Conservation (phyloP, 2,888 invertebrate species). For the Eurytoma adleriae region DNA sequence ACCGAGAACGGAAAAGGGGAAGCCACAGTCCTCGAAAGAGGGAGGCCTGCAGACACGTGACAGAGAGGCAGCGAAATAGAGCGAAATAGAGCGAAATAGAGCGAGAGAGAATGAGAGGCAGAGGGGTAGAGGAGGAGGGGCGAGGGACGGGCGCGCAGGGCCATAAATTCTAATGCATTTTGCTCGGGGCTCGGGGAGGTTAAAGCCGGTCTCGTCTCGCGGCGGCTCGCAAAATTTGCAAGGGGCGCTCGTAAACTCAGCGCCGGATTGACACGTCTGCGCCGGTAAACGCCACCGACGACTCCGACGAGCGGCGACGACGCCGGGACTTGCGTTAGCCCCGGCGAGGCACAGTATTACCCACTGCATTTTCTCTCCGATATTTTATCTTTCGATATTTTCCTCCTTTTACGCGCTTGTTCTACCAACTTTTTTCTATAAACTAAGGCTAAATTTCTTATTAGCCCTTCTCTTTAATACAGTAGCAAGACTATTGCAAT, state of each 20-base stretch:
- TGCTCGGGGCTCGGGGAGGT: constrained; percentile 44
- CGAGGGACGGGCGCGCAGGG: constrained; percentile 59
- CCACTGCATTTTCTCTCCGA: too few species aligned
- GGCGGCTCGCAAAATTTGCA: constrained; percentile 66
- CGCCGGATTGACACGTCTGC: constrained; percentile 72
- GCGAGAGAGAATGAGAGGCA: constrained; percentile 8
- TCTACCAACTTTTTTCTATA: too few species aligned
- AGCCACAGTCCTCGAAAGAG: too few species aligned
- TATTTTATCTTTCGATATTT: too few species aligned
- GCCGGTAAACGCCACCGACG: constrained; percentile 68
- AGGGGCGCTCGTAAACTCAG: constrained; percentile 68
- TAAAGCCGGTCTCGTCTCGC: constrained; percentile 54
- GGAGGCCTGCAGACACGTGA: not conserved
- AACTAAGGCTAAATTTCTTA: too few species aligned
- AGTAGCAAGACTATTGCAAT: too few species aligned
- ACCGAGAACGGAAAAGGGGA: not conserved
- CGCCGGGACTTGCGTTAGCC: too few species aligned
- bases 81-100: constrained; percentile 11
- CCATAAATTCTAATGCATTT: constrained; percentile 72
- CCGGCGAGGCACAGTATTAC: too few species aligned
- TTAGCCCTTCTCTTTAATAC: too few species aligned
- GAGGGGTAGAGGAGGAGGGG: constrained; percentile 35
- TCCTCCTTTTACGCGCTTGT: too few species aligned
- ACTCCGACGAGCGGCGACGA: too few species aligned
- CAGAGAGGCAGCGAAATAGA: not conserved